Evolutionary conservation across 2,797 vertebrate genomes (phyloP), one percentile per base, ranked within the genome.

Genomic region (Epinephelus awoara): DNA sequence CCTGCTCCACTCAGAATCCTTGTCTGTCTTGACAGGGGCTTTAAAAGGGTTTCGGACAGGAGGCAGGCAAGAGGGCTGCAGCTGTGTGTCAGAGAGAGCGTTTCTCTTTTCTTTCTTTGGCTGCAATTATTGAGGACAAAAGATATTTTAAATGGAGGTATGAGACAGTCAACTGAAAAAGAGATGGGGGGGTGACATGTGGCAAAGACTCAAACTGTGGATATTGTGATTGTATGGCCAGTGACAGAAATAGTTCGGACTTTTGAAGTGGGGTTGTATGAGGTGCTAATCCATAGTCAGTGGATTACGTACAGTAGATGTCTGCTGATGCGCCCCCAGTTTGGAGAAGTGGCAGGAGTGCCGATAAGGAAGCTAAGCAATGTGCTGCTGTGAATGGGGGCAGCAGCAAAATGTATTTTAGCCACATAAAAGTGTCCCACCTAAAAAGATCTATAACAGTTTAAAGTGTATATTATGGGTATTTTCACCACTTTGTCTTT

Each of bases 41-140:
- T 96, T 97, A 70, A 99, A 99, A 0, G 97, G 98, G 89, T 99
- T 99, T 91, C 96, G 95, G 67, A 93, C 93, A 11, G 83, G 65
- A 0, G 85, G 92, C 40, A 92, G 80, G 78, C 74, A 88, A 56
- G 75, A 90, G 21, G 88, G 50, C 55, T 89, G 85, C 0, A 77
- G 81, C 68, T 88, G 84, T 47, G 69, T 57, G 47, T 86, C 77
- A 25, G 74, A 71, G 2, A 89, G 72, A 80, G 90, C 89, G 51
- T 38, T 85, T 67, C 63, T 89, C 29, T 87, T 91, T 75, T 93
- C 89, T 46, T 83, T 78, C 58, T 89, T 85, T 44, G 93, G 94
- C 97, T 98, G 92, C 51, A 93, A 72, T n/a, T 29, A 75, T 6
- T 42, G 2, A 76, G 44, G 0, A 83, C 2, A 70, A 65, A 9